Conservation (phyloP, 2,888 invertebrate species). For the Acanthosepion pharaonis region DNA sequence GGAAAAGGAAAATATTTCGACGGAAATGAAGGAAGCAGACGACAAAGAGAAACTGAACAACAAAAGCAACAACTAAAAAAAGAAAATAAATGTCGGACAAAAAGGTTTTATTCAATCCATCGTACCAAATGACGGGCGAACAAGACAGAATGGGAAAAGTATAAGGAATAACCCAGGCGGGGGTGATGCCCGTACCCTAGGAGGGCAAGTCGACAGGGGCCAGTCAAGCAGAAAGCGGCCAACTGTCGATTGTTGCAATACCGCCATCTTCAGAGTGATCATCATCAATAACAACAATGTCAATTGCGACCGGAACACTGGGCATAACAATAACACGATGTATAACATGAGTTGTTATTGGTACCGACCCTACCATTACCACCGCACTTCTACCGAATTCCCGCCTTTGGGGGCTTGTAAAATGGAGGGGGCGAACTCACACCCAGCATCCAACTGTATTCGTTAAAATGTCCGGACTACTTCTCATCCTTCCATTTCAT, state of each 20-base stretch:
- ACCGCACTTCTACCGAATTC: background rate
- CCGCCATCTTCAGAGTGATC: background rate
- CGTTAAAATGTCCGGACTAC: too few species aligned
- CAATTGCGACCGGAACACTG: background rate
- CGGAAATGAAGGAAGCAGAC: background rate
- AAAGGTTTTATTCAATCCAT: background rate
- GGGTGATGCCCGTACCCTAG: constrained; percentile 16
- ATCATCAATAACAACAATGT: constrained; percentile 33
- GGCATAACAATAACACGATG: background rate
- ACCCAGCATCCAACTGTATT: too few species aligned
- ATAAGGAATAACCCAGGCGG: background rate
- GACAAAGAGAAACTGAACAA: background rate
- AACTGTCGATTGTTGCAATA: constrained; percentile 9
- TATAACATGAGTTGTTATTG: background rate
- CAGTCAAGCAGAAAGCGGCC: constrained; percentile 23
- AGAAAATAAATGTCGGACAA: background rate
- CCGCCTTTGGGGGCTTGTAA: constrained; percentile 13
- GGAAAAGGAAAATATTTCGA: background rate
- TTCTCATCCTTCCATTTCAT: background rate
- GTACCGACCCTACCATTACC: background rate
- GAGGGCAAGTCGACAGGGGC: background rate
- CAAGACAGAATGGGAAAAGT: background rate
- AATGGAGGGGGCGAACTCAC: background rate
- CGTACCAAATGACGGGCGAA: background rate
- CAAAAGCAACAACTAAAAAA: background rate